Evolutionary conservation across 1,140 invertebrate genomes (phyloP), one percentile per base, ranked within the genome.

Genomic region (Solen grandis): DNA sequence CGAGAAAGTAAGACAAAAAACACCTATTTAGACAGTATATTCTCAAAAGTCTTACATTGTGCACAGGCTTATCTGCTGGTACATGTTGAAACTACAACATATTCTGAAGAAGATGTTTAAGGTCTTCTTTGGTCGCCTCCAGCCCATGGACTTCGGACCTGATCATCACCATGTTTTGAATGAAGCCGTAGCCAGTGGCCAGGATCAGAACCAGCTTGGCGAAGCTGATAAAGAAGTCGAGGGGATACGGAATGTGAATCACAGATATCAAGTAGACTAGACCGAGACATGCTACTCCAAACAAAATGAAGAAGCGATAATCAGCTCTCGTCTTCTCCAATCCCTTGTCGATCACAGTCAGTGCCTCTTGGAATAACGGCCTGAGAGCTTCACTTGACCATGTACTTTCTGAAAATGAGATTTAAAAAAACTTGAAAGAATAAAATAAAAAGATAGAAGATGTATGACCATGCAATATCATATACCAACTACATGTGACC

Each of bases 241-340:
- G 10, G 8, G 75, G 75, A 60, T 78, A 78, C 10, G 75, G 75
- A 33, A 78, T 78, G 54, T 78, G 75, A 22, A 78, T 66, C 29
- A 78, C 63, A 50, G 75, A 31, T 2, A 78, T 60, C 5, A 78
- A 29, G 36, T 78, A 78, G 1, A 54, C 75, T 27, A 78, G 16
- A 19, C 29, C 22, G n/a, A 68, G 55, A 46, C 63, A 78, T 33
- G 60, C 8, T 1, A 78, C 27, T 22, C 60, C 46, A 35, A 78
- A 78, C 25, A 66, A 16, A 8, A 69, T 68, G 36, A 78, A 78
- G 54, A 78, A 78, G 5, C 33, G 29, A 3, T 22, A 38, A 29
- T 69, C 57, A 5, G 63, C 35, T 55, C 16, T 68, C 1, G 75
- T 78, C n/a, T 35, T 36, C 2, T 57, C 25, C 10, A 78, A 35